These are phyloP conservation scores for Parnassius orleans DNA, from an alignment of 2,888 invertebrate species.

Conservation along the genomic window DNA sequence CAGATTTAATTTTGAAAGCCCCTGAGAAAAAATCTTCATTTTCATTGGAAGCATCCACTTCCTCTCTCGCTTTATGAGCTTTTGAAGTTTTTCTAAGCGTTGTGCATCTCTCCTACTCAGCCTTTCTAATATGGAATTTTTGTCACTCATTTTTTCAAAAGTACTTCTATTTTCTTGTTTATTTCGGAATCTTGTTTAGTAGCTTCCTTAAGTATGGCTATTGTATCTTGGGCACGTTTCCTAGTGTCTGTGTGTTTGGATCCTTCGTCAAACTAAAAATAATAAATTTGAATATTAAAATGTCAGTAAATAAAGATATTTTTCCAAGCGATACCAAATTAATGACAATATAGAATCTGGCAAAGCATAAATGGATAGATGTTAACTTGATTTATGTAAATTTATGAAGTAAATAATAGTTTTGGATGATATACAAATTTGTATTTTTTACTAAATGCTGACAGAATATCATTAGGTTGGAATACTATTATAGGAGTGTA, in stretches of 20 bases:
- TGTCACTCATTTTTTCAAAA: slow-evolving; percentile 74
- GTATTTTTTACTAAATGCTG: too few species aligned
- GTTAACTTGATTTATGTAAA: too few species aligned
- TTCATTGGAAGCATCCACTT: slow-evolving; percentile 82
- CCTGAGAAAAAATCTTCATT: slow-evolving; percentile 86
- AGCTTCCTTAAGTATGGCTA: slow-evolving; percentile 72
- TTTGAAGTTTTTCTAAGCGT: slow-evolving; percentile 83
- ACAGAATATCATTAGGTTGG: too few species aligned
- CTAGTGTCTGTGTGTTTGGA: slow-evolving; percentile 64
- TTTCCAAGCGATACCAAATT: too few species aligned
- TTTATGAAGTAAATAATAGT: too few species aligned
- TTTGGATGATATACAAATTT: too few species aligned
- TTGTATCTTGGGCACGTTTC: slow-evolving; percentile 48
- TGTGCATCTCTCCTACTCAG: slow-evolving; percentile 82
- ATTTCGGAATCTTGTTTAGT: slow-evolving; percentile 66
- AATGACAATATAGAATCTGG: too few species aligned
- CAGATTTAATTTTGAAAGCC: slow-evolving; percentile 84
- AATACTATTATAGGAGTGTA: too few species aligned
- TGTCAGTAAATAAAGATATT: too few species aligned
- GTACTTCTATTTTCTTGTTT: slow-evolving; percentile 69
- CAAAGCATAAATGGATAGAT: too few species aligned
- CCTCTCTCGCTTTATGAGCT: slow-evolving; percentile 83
- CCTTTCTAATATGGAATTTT: slow-evolving; percentile 66
- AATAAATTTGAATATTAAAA: not conserved
- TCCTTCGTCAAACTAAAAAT: slow-evolving; percentile 57